phyloP scores from a whole-genome alignment of 2,113 vertebrate genomes.

The Dasyornis broadbenti region DNA sequence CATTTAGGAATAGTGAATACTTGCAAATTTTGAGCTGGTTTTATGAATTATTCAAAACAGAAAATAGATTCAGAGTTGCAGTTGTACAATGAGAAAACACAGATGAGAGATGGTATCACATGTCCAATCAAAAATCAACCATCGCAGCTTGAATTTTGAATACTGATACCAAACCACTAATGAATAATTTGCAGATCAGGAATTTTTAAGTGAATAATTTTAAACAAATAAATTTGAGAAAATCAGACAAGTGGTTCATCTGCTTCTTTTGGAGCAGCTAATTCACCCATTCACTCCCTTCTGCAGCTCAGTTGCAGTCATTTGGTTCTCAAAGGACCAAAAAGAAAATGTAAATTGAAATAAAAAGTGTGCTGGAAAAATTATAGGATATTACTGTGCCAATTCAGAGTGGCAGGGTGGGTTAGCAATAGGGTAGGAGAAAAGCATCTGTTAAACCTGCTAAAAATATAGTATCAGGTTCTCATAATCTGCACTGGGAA shows the following conservation, averaged over 20 bases:
- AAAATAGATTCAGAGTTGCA: conserved; percentile 31
- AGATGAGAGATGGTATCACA: conserved; percentile 43
- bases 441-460: conserved; percentile 43
- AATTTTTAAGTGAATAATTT: conserved; percentile 66
- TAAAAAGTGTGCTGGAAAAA: conserved; percentile 36
- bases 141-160: conserved; percentile 45
- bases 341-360: conserved; percentile 57
- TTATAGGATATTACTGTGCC: conserved; percentile 14
- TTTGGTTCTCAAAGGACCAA: conserved; percentile 59
- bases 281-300: conserved; percentile 56
- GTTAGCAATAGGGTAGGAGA: not conserved
- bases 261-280: conserved; percentile 53
- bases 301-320: conserved; percentile 42
- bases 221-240: conserved; percentile 61
- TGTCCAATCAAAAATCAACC: conserved; percentile 51
- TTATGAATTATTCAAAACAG: conserved; percentile 52
- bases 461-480: conserved; percentile 36
- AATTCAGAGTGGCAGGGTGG: conserved; percentile 17
- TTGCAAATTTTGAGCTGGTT: conserved; percentile 41
- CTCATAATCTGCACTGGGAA: not conserved
- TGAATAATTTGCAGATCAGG: conserved; percentile 61
- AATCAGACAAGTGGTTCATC: conserved; percentile 63
- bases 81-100: conserved; percentile 35
- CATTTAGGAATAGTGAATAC: conserved; percentile 20
- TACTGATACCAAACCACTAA: conserved; percentile 49